Percentiles rank a stretch among this genome's conserved stretches.
Evolutionary conservation across 2,888 invertebrate species (phyloP).

Genomic region (Pollenia labialis): DNA sequence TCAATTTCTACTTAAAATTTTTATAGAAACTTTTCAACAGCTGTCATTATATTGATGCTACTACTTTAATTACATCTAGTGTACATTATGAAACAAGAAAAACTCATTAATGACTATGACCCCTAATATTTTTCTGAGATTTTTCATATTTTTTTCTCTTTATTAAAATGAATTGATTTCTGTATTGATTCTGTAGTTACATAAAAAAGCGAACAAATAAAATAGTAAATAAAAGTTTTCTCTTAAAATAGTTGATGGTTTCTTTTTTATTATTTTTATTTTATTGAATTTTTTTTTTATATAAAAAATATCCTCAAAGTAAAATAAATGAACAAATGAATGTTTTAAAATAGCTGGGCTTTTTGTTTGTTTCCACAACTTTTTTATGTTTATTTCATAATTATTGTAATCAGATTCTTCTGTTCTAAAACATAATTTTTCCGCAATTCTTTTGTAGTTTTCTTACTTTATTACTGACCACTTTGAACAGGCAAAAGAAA

Average conservation of each 20-base stretch:
- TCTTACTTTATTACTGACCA: background rate
- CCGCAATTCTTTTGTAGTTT: background rate
- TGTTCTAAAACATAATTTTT: conserved; percentile 2
- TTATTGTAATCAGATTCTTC: conserved; percentile 59
- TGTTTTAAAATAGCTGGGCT: background rate
- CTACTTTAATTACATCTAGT: too few species aligned
- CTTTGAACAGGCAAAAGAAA: background rate
- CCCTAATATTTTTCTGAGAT: too few species aligned
- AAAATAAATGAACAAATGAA: background rate
- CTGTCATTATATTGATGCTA: too few species aligned
- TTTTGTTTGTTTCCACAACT: conserved; percentile 28
- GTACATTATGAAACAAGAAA: too few species aligned
- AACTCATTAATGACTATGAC: too few species aligned
- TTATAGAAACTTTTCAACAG: background rate
- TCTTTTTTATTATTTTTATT: conserved; percentile 7
- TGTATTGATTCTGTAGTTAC: conserved; percentile 17
- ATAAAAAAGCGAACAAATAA: conserved; percentile 7
- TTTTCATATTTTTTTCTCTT: background rate
- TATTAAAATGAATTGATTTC: background rate
- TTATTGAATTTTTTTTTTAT: conserved; percentile 7
- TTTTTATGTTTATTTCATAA: conserved; percentile 48
- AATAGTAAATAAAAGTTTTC: conserved; percentile 36
- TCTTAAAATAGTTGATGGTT: conserved; percentile 25
- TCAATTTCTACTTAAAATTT: background rate
- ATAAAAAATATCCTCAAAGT: background rate